Base-by-base conservation (phyloP, 2,888 invertebrate genomes). In the Deroplatys truncata region DNA sequence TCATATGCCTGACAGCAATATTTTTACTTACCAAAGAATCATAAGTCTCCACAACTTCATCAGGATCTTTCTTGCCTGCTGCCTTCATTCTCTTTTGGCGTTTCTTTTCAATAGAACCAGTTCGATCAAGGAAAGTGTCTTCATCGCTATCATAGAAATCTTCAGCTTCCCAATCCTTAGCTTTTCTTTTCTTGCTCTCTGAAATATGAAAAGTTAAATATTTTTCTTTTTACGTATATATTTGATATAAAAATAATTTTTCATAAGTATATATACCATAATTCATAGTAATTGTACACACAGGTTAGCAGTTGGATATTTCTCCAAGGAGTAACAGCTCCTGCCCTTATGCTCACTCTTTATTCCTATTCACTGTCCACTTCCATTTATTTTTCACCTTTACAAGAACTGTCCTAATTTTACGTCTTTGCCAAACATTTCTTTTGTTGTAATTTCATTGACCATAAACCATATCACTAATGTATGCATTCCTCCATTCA, bases 91-190 rank as follows among this genome's bases (percentile, higher is more conserved):
- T 94, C 90, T 96, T 95, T 92, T 96, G 95, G 13, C 99, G 95
- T 93, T 98, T 99, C 91, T 96, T 95, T 93, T 99, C 98, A 31
- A 99, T 96, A 89, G 96, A 96, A 1, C 99, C 99, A 0, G 99
- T 99, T 91, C 99, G 95, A 93, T 99, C 99, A 89, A 98, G 95
- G 94, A 97, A 99, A 31, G 97, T 97, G 93, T 99, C 99, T 90
- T 99, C 99, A 92, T 99, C 99, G 1, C 98, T 98, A 91, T 98
- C 98, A 93, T 98, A 98, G 93, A 95, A 98, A 93, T 98, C 99
- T 92, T 99, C 97, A 5, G 97, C 97, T 92, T 96, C 96, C 96
- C 97, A 97, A 92, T 97, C 96, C 91, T 96, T 96, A 16, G 95
- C 93, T 93, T 97, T 98, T 0, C 97, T 95, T 90, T 98, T 97